A percentile compares a stretch with the other conserved stretches of the same genome.
Conservation (phyloP, 2,888 invertebrate species). For the Ormyrus thymus region DNA sequence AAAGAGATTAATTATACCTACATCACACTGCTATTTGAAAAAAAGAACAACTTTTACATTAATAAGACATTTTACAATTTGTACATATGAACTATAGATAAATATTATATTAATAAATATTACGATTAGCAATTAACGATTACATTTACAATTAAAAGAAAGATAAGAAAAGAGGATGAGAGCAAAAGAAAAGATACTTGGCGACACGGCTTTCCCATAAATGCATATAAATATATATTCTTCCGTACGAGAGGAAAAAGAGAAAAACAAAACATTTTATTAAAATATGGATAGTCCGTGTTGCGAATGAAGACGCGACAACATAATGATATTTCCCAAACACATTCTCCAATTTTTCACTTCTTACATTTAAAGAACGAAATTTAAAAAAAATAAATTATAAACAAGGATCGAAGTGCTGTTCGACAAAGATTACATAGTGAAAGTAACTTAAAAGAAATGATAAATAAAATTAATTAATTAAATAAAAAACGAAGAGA, state of each 20-base stretch:
- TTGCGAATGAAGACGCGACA: conserved; percentile 30
- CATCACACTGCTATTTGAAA: conserved; percentile 56
- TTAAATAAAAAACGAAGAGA: conserved; percentile 31
- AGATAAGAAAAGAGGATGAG: conserved; percentile 20
- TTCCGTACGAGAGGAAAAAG: conserved; percentile 23
- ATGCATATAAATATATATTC: conserved; percentile 8
- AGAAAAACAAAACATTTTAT: conserved; percentile 34
- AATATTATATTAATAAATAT: conserved; percentile 58
- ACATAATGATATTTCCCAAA: conserved; percentile 37
- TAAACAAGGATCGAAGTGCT: conserved; percentile 41
- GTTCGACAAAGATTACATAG: conserved; percentile 43
- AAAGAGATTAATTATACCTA: conserved; percentile 57
- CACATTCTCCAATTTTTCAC: conserved; percentile 66
- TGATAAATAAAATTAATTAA: conserved; percentile 36
- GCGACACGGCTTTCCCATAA: conserved; percentile 39
- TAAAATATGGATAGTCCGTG: conserved; percentile 13
- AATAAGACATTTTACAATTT: conserved; percentile 72
- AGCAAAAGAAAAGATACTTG: conserved; percentile 5
- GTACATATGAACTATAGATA: conserved; percentile 71
- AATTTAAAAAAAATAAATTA: conserved; percentile 40
- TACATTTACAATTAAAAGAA: conserved; percentile 49
- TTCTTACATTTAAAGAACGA: conserved; percentile 62
- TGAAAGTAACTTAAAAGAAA: conserved; percentile 47
- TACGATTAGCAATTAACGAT: conserved; percentile 54
- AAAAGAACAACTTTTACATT: conserved; percentile 62